Percentiles rank a stretch among this genome's conserved stretches.
phyloP scores from a whole-genome alignment of 2,888 invertebrate genomes.

The Coleophora flavipennella region DNA sequence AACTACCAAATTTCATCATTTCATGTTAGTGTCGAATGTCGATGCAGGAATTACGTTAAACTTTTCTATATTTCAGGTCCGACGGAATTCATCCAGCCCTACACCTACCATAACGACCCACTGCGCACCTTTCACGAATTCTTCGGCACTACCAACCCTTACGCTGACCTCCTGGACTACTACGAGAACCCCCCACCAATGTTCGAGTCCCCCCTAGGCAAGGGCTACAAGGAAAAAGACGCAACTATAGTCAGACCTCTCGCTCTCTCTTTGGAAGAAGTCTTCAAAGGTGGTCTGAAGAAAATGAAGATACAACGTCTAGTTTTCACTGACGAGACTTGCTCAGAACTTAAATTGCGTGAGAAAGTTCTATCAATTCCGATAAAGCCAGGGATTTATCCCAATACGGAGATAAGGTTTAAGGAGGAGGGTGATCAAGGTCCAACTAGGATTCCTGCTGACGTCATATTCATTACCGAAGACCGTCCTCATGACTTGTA shows the following conservation, averaged over 20 bases:
- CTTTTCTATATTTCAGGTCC: conserved; percentile 41
- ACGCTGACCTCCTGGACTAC: conserved; percentile 81
- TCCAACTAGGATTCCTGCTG: conserved; percentile 81
- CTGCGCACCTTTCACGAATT: conserved; percentile 82
- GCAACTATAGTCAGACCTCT: conserved; percentile 60
- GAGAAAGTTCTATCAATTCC: conserved; percentile 84
- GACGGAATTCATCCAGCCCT: conserved; percentile 77
- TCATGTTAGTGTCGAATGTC: too few species aligned
- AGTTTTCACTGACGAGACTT: conserved; percentile 76
- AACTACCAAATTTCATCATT: too few species aligned
- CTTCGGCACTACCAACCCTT: conserved; percentile 88
- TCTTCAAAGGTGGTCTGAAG: conserved; percentile 83
- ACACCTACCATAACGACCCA: conserved; percentile 86
- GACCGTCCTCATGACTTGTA: conserved; percentile 80
- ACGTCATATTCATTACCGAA: conserved; percentile 81
- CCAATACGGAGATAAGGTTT: conserved; percentile 81
- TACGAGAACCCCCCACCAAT: conserved; percentile 75
- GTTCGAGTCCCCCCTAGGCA: conserved; percentile 73
- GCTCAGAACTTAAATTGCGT: conserved; percentile 73
- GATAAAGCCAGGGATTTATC: conserved; percentile 81
- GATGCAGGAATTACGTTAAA: too few species aligned
- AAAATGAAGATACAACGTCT: conserved; percentile 85
- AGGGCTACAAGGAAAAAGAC: conserved; percentile 76
- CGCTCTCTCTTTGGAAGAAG: conserved; percentile 65
- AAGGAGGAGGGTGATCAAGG: conserved; percentile 86